Base-by-base conservation (phyloP, 2,888 invertebrate species). In the Dichetophora obliterata region DNA sequence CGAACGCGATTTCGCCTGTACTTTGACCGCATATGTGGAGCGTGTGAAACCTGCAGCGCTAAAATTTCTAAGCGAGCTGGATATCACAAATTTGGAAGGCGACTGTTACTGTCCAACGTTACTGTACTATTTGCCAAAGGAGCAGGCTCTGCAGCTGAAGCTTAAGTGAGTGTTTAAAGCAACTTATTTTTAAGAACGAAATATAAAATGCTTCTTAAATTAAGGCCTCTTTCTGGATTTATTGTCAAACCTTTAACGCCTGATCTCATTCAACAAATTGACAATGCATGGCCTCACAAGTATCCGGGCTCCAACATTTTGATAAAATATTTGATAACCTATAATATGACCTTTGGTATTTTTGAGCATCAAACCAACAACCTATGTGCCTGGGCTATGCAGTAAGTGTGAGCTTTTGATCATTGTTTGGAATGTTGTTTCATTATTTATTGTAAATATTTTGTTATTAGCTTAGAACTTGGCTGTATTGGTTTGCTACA, bases 331-430 rank as follows among this genome's bases (percentile, higher is more conserved):
- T 5, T 80, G 5, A 81, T 83, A 9, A 65, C 75, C 9, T 76
- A 78, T 69, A 83, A 80, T 71, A 24, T 72, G 16, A 81, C 78
- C 54, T 69, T 83, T 66, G 82, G 82, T 3, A 79, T 79, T 9
- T 83, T 80, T 54, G 77, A 79, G 11, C 59, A 65, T 16, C 50
- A 77, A 11, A 75, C 76, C 48, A 79, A 75, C 14, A 75, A 81
- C 27, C 65, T 83, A 6, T 77, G 82, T 31, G 82, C 81, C 14
- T 83, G 82, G 83, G 81, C 80, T 63, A 65, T 82, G 4, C 75
- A 78, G 83, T 83, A 37, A 37, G 59, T 76, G 48, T 50, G 0
- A 34, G 19, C 9, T 3, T 3, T 11, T 11, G 2, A 16, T n/a
- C 14, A 1, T 22, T 19, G 14, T 14, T 11, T 59, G 0, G 1